Evolutionary conservation across 2,888 invertebrate species (phyloP), one percentile per base, ranked within the genome.

Genomic region (Mantis religiosa): DNA sequence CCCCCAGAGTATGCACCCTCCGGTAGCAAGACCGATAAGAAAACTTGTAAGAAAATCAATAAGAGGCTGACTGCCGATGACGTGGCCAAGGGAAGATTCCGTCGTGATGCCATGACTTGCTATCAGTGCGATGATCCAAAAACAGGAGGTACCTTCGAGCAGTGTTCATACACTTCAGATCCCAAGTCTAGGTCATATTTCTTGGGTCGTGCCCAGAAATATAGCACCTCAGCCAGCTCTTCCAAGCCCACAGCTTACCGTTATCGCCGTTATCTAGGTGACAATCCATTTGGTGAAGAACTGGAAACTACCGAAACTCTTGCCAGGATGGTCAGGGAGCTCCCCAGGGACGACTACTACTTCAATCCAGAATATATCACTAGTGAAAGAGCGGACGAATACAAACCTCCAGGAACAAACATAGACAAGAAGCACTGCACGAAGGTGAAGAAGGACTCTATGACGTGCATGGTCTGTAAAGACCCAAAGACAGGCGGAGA

Each of bases 131-230:
- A 90, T 28, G 89, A 97, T 92, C 95, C 96, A 1, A 95, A 96
- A 92, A 96, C 96, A 2, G 96, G 97, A 84, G 97, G 96, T 41
- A 96, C 96, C 90, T 97, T 95, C 90, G 97, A 97, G 92, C 96
- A 96, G 25, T 98, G 97, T 92, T 96, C 96, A 0, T 98, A 97
- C 92, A 96, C 96, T 15, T 95, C 96, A 1, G 95, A 96, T 90
- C 95, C 96, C 1, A 95, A 96, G 92, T 96, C 96, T 2, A 96
- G 97, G 84, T 97, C 85, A 4, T 90, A 89, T 81, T 90, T 90
- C 85, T 71, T 85, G 30, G 90, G 90, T 2, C 89, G 88, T 25
- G 84, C 90, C 4, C 84, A 89, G 83, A 88, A 88, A n/a, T 89
- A 88, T 81, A 87, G 86, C 12, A 81, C 88, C 6, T 83, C 89